Conservation (phyloP, 1,140 invertebrate species). For the Diabrotica undecimpunctata region DNA sequence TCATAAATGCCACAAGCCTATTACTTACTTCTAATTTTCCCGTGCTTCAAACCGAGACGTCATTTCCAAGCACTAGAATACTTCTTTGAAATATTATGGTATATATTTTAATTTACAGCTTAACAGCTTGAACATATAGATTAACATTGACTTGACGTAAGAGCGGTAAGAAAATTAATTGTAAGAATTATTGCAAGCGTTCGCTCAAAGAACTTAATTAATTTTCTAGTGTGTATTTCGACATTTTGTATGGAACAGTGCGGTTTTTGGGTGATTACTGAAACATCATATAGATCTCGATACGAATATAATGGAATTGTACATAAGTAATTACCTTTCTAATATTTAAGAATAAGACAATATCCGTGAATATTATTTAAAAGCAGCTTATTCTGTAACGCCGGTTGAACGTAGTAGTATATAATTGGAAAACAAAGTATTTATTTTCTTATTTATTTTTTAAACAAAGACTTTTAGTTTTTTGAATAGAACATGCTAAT, state of each 20-base stretch:
- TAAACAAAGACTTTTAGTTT: too few species aligned
- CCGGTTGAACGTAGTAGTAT: too few species aligned
- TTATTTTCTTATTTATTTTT: too few species aligned
- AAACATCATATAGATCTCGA: not conserved
- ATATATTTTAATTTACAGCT: not conserved
- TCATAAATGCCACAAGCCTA: not conserved
- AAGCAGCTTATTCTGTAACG: too few species aligned
- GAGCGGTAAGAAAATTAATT: slow-evolving; percentile 2
- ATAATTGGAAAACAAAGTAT: too few species aligned
- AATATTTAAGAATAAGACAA: too few species aligned
- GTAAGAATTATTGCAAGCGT: not conserved
- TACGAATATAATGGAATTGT: too few species aligned
- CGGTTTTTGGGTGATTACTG: not conserved
- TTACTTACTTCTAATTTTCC: not conserved
- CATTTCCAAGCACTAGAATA: slow-evolving; percentile 2
- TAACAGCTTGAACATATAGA: not conserved
- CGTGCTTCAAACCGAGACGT: not conserved
- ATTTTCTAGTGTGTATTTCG: not conserved
- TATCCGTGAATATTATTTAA: too few species aligned
- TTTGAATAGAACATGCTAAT: too few species aligned
- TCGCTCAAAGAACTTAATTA: not conserved
- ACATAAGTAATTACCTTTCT: too few species aligned
- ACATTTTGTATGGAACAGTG: not conserved
- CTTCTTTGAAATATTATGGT: slow-evolving; percentile 1
- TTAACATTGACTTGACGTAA: not conserved